Conservation (phyloP, 2,797 vertebrate species). For the Hylomyscus alleni region DNA sequence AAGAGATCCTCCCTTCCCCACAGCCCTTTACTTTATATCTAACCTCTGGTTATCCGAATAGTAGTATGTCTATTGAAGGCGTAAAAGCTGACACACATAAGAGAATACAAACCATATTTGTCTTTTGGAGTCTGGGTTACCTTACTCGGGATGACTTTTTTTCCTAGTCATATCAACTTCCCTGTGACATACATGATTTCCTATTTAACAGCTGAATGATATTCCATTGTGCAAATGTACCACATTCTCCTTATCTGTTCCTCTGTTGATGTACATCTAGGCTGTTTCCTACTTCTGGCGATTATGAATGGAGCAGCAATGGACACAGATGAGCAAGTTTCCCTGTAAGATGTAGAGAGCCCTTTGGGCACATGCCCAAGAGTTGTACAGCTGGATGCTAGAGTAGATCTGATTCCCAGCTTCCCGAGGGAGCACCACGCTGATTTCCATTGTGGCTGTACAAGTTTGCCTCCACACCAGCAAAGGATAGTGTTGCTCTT, state of each 20-base stretch:
- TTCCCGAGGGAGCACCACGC: background rate
- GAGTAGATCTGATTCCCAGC: background rate
- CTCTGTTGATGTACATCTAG: background rate
- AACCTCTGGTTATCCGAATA: background rate
- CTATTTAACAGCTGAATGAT: background rate
- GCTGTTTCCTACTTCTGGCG: background rate
- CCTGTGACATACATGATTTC: background rate
- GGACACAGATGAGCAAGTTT: background rate
- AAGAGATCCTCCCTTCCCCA: background rate
- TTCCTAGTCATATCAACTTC: background rate
- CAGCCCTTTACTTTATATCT: background rate
- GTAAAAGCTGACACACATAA: background rate
- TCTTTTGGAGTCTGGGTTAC: background rate
- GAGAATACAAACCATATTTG: background rate
- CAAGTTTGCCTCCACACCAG: background rate
- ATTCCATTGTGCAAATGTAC: background rate
- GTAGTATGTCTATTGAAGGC: background rate
- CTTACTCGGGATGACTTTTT: background rate
- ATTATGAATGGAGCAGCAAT: background rate
- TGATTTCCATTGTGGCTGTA: background rate
- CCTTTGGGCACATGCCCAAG: background rate
- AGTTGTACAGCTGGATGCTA: background rate
- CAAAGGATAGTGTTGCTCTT: background rate
- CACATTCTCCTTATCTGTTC: background rate
- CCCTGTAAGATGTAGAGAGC: background rate